phyloP scores from a whole-genome alignment of 1,140 invertebrate species.

The Heliconius hermathena region DNA sequence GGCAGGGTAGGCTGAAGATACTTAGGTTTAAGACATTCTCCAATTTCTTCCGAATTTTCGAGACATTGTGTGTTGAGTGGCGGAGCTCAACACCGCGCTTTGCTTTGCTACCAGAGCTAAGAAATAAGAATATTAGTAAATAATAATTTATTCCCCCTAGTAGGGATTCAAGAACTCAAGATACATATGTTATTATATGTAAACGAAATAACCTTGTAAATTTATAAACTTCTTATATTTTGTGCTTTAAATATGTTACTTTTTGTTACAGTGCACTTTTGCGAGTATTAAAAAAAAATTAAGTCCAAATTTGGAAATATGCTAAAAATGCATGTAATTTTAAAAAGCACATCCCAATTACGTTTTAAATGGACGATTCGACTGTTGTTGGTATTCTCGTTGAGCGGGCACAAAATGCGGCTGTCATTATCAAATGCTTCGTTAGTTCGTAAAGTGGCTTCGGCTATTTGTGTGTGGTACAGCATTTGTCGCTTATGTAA shows the following conservation, averaged over 20 bases:
- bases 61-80: no score
- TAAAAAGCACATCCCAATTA: neutral
- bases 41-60: no score
- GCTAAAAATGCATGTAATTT: neutral
- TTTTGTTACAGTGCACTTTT: no score
- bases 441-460: constrained; percentile 19
- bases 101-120: no score
- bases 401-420: neutral
- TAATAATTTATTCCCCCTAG: no score
- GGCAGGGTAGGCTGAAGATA: no score
- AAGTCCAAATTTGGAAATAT: neutral
- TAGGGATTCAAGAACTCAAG: no score
- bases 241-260: neutral
- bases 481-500: constrained; percentile 31
- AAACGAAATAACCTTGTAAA: no score
- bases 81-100: no score
- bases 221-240: neutral
- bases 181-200: no score
- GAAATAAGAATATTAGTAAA: no score
- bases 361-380: neutral
- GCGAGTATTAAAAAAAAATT: neutral
- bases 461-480: constrained; percentile 23
- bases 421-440: constrained; percentile 16
- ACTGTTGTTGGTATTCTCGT: neutral
- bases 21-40: no score